Base-by-base conservation (phyloP, 1,140 invertebrate species). In the Brachionus calyciflorus region DNA sequence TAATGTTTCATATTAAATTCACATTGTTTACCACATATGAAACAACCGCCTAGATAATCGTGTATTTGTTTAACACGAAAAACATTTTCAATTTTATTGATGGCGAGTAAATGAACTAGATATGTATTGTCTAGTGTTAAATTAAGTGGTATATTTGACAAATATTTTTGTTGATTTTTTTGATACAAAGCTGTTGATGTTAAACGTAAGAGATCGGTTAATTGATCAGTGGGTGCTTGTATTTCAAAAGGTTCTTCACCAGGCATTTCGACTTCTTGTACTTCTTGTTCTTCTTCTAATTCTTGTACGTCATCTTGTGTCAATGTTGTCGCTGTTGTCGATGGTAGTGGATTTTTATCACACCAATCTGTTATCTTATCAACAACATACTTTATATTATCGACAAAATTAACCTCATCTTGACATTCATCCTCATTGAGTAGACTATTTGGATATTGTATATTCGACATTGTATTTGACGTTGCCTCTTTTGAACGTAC, bases 1-100 rank as follows among this genome's bases (percentile, higher is more conserved):
- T 73, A 73, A 26, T 73, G 69, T 26, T 73, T 73, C 69, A 73
- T 73, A 10, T 73, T 73, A 40, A 73, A 73, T 33, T 73, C 69
- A 24, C 30, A 44, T 55, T 73, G 69, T 53, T 73, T 73, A 4
- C 69, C 69, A 26, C 69, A 73, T 26, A 73, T 51, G 24, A 73
- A 73, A 30, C 69, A 73, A 55, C 12, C 69, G 21, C 69, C 69
- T 9, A 40, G 51, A 24, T 73, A 73, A 12, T 73, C 69, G 12
- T 73, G 69, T 5, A 73, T 73, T 73, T 73, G 69, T 55, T 73
- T 73, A 12, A 73, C 69, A 12, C 69, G 44, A n/a, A 73, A 73
- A 3, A 73, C 69, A n/a, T 73, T 73, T 41, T 73, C 69, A 6
- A 73, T 73, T 73, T 73, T 73, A 24, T 73, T 73, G 21, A 73